Conservation (phyloP, 2,888 invertebrate genomes). For the Dynastes tityus region DNA sequence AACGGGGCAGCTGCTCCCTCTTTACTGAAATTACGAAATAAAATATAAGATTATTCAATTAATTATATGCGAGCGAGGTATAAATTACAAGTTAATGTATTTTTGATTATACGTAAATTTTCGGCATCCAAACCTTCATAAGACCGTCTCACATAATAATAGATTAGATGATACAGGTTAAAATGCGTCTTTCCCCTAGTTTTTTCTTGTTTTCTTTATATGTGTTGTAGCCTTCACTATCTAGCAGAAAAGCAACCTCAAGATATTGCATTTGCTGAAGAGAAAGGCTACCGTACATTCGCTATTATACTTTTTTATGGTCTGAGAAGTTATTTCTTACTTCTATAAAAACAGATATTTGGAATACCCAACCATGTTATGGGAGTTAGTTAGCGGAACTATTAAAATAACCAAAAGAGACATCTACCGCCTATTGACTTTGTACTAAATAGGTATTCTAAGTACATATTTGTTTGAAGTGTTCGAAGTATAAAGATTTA, state of each 20-base stretch:
- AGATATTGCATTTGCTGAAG: neutral
- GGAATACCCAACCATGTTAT: too few species aligned
- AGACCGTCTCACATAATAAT: conserved; percentile 29
- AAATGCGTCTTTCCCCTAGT: conserved; percentile 1
- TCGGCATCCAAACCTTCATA: conserved; percentile 27
- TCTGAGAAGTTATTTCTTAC: too few species aligned
- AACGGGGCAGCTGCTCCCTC: conserved; percentile 15
- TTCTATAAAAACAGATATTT: too few species aligned
- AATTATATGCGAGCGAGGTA: conserved; percentile 27
- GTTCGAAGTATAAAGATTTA: too few species aligned
- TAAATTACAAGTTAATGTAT: conserved; percentile 41
- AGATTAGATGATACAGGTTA: conserved; percentile 14
- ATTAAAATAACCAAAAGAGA: too few species aligned
- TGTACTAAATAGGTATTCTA: too few species aligned
- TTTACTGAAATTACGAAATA: conserved; percentile 20
- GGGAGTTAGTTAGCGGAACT: too few species aligned
- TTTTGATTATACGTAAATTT: conserved; percentile 44
- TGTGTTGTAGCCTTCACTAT: neutral
- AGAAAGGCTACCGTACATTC: neutral
- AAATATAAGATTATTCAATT: conserved; percentile 33
- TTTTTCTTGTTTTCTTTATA: conserved; percentile 9
- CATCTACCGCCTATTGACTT: too few species aligned
- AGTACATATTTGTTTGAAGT: too few species aligned
- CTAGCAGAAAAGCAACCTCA: neutral
- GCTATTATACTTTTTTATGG: neutral